These are phyloP conservation scores for Macrotus californicus DNA, from an alignment of 2,113 vertebrate genomes.

Conservation along the genomic window DNA sequence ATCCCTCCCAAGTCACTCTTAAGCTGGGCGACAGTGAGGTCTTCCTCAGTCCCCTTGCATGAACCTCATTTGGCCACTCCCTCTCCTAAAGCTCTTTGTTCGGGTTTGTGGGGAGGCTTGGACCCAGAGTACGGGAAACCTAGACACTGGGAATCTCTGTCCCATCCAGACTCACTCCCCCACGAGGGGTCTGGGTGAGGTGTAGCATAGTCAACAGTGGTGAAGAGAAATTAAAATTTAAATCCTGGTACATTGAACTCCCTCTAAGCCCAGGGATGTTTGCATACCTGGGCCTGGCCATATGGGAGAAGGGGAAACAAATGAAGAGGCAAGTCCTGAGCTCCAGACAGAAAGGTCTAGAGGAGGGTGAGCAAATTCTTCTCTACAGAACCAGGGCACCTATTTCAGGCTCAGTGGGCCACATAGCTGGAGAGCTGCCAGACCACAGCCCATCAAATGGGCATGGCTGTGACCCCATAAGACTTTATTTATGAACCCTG, in stretches of 20 bases:
- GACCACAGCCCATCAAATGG: background rate
- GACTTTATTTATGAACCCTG: background rate
- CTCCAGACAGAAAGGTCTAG: background rate
- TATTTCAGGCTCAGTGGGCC: background rate
- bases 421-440: background rate
- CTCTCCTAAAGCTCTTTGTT: background rate
- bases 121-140: background rate
- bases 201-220: accelerated
- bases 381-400: background rate
- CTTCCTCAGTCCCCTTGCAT: background rate
- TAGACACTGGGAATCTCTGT: background rate
- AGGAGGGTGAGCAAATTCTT: no score
- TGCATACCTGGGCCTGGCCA: background rate
- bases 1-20: background rate
- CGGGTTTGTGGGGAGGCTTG: background rate
- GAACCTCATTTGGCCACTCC: background rate
- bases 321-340: background rate
- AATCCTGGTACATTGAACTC: background rate
- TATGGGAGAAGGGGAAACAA: background rate
- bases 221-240: background rate
- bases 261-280: background rate
- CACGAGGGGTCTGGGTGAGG: background rate
- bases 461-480: background rate
- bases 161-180: background rate
- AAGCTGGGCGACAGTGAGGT: accelerated